Evolutionary conservation across 2,797 vertebrate species (phyloP), one percentile per base, ranked within the genome.

Genomic region (Jordanella pulchra): DNA sequence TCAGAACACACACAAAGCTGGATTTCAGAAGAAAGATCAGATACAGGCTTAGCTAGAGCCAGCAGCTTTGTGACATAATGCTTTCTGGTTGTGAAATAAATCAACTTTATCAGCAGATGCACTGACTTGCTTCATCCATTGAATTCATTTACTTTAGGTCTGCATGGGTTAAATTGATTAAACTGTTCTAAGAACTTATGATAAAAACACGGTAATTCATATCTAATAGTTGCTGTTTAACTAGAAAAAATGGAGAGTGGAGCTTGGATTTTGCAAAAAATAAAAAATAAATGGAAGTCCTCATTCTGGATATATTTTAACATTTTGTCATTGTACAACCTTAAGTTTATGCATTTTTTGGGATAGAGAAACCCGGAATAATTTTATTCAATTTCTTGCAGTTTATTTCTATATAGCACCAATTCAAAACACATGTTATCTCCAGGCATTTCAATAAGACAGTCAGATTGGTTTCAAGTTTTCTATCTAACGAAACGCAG

Each of bases 31-130:
- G 17, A 53, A n/a, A 73, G 69, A 81, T 87, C 55, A 83, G 68
- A 79, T 78, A 48, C 32, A 60, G 17, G 45, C 51, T 76, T 51
- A 65, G 72, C 25, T n/a, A 28, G 15, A 76, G 61, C 61, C 55
- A 51, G 32, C 25, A 72, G 80, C 77, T 78, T 61, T 5, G 7
- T 69, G 73, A 79, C 69, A 25, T 68, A 72, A 84, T 67, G 48
- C 58, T 75, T 32, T 65, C 39, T 67, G 72, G 47, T 79, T 72
- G 71, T 55, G 67, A 66, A 72, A 77, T 79, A 77, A 81, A 68
- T 71, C 69, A 71, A 72, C 32, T 74, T 45, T 68, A 76, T 82
- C 81, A 78, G 67, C 84, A 72, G 85, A 77, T 71, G 56, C 72
- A 74, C 27, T 18, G 71, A 76, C 50, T 50, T 72, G 74, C 50